Evolutionary conservation across 2,888 invertebrate genomes (phyloP), one percentile per base, ranked within the genome.

Genomic region (Ecliptopera silaceata): DNA sequence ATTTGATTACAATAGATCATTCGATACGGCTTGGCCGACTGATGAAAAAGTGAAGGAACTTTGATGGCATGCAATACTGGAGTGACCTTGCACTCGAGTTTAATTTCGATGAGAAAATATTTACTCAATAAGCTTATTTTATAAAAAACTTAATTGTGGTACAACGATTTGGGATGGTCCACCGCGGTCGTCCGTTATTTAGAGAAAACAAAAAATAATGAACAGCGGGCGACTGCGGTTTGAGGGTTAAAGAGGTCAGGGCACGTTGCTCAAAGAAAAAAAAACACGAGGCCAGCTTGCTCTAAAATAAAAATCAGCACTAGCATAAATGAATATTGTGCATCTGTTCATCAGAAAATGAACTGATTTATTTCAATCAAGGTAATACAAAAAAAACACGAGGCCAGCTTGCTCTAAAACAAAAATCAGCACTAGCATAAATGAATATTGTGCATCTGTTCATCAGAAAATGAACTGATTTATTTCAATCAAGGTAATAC

Each of bases 91-190:
- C 70, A 66, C 59, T 70, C 61, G 52, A 49, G 61, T 69, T 59
- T 64, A 61, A 64, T 48, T 66, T 49, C 50, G 61, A 22, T 60
- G 62, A 74, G 67, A 72, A 70, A 64, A 64, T 20, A 58, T 64
- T 75, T 76, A 56, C 74, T 59, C 73, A 77, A 79, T 70, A 66
- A 69, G 62, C 64, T 64, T 57, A n/a, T 62, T 67, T 80, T 79
- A 74, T 73, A 77, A 71, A 76, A 73, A 75, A 63, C 61, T 65
- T 70, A 69, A 71, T 71, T 75, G 71, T 68, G 68, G 67, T 62
- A 57, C 54, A 68, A 65, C 69, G 69, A 71, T 74, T 72, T 47
- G 65, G 65, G 61, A 72, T 71, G 74, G 69, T 71, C 71, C 68
- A 65, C 61, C 51, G 59, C 47, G 58, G 39, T 59, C 51, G 47